Base-by-base conservation (phyloP, 2,888 invertebrate species). In the Heliconius aoede region DNA sequence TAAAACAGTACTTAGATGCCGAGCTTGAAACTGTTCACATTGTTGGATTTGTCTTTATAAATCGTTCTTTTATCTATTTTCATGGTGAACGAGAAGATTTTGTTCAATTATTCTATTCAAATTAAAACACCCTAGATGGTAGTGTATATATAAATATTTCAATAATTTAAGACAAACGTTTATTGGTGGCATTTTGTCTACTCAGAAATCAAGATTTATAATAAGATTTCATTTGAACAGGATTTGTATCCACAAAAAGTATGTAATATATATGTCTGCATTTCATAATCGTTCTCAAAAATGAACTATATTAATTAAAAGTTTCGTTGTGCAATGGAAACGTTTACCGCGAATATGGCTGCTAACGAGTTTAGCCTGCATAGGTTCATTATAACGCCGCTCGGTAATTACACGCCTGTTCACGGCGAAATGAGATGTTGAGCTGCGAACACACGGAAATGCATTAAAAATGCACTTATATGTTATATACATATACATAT, bases 361-460 rank as follows among this genome's bases (percentile, higher is more conserved):
- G 76, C 74, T 79, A 78, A 79, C 76, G 74, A 78, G 68, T 78
- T 79, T 78, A 79, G 76, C 46, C 74, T 78, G 79, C 79, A 76
- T 76, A 72, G 78, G 68, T 78, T 78, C 77, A 75, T 79, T 76
- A 79, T 79, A 76, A 79, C 68, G 76, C 74, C 76, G 78, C 74
- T 65, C 76, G 78, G 74, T 78, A 79, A 79, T 79, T 79, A 79
- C 76, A 78, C 78, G 76, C 65, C 78, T 79, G 76, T 79, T 78
- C 76, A 79, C 64, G 21, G 76, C 72, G 51, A 58, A 77, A 78
- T 76, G 76, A 76, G 65, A 72, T 76, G 72, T 72, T 67, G 77
- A 61, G 58, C 61, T 26, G 58, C n/a, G 32, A 71, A 30, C n/a
- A 61, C 55, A 51, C 69, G 78, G 51, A 32, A 74, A 69, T 75